Conservation (phyloP, 2,113 vertebrate genomes). For the Peromyscus polionotus region DNA sequence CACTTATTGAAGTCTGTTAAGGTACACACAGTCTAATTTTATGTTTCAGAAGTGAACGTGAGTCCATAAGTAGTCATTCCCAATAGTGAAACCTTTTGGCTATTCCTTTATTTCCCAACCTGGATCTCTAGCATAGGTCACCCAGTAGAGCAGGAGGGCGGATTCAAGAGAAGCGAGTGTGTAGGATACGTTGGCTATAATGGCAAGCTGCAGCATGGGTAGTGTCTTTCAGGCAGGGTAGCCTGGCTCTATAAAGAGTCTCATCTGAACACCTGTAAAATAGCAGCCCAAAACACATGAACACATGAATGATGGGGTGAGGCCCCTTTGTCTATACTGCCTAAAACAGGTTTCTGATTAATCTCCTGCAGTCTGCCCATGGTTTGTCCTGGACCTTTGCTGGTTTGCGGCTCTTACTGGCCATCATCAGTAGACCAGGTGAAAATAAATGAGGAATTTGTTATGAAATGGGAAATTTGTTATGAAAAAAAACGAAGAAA, state of each 20-base stretch:
- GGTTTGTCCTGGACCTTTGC: neutral
- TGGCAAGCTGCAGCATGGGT: too few relatives aligned
- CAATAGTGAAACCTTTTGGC: neutral
- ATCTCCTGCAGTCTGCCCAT: neutral
- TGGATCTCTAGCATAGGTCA: neutral
- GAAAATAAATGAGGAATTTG: neutral
- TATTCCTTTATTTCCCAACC: neutral
- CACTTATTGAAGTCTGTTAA: neutral
- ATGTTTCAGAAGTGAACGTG: neutral
- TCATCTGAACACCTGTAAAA: neutral
- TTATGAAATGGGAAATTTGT: neutral
- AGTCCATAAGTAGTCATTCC: neutral
- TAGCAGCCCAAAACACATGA: neutral
- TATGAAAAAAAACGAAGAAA: conserved; percentile 5
- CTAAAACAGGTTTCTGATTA: neutral
- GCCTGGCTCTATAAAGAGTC: too few relatives aligned
- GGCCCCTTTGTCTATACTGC: neutral
- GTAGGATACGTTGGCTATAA: accelerated
- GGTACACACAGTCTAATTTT: neutral
- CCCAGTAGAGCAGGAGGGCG: neutral
- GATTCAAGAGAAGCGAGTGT: neutral
- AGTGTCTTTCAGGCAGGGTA: neutral
- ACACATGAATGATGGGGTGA: neutral
- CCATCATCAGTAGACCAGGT: neutral
- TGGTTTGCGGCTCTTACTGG: neutral